phyloP scores from a whole-genome alignment of 1,140 invertebrate species.

The Campoletis sonorensis region DNA sequence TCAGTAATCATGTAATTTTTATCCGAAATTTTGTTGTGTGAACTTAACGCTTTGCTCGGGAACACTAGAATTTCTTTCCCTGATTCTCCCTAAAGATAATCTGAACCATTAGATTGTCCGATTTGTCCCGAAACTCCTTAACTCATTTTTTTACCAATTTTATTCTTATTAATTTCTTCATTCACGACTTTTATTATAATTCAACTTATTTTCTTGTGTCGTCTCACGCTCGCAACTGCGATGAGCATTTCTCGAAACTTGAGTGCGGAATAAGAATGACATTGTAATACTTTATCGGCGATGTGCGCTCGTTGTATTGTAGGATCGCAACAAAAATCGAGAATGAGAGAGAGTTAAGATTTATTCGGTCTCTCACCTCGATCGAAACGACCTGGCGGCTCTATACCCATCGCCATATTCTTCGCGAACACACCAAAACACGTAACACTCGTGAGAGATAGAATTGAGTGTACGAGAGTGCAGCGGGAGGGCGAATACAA shows the following conservation, averaged over 20 bases:
- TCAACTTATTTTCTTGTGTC: background rate
- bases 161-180: too few species aligned
- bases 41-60: too few species aligned
- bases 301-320: background rate
- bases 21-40: too few species aligned
- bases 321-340: background rate
- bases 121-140: too few species aligned
- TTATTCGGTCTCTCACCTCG: constrained; percentile 41
- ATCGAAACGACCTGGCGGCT: constrained; percentile 30
- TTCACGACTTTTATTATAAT: too few species aligned
- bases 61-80: too few species aligned
- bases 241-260: constrained; percentile 33
- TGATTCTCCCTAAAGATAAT: too few species aligned
- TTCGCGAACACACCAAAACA: background rate
- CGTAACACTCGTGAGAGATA: background rate
- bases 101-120: too few species aligned
- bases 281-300: constrained; percentile 44
- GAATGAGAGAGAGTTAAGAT: constrained; percentile 24
- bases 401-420: too few species aligned
- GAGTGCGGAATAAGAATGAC: constrained; percentile 45
- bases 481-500: constrained; percentile 40
- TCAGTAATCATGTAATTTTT: too few species aligned
- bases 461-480: background rate
- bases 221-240: constrained; percentile 28
- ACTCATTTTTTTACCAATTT: too few species aligned